Base-by-base conservation (phyloP, 2,888 invertebrate species). In the Leptinotarsa tumamoca region DNA sequence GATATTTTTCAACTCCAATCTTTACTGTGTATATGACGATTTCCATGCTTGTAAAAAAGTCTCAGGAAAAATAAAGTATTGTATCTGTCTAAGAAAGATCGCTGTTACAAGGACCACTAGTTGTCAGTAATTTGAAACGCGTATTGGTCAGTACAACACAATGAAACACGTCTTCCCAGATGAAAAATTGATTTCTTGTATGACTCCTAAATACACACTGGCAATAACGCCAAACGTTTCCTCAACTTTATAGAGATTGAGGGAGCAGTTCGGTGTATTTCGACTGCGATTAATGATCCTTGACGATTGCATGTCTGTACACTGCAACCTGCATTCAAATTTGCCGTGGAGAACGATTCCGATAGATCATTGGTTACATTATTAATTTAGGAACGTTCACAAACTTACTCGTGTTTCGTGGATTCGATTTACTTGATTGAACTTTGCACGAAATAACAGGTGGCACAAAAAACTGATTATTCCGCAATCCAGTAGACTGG, bases 271-370 rank as follows among this genome's bases (percentile, higher is more conserved):
- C 33, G 63, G 18, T 23, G 69, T 69, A 68, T 51, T 33, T 66
- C 50, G 51, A 68, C 50, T 51, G 68, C 56, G 73, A 73, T 66
- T 73, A 63, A 73, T 73, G 68, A 23, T 18, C 63, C 33, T 33
- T 33, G 73, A 73, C 73, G 61, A 73, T 73, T 73, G 68, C 68
- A 51, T 23, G 50, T 27, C 68, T 68, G 68, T 27, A 68, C 68
- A 52, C n/a, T 54, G 52, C 68, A 68, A 68, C 68, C 54, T 68
- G 50, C 51, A 68, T 68, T 68, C 52, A 68, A 68, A 68, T 68
- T 52, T 49, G 51, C 49, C 27, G 63, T 63, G 17, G 63, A 15
- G n/a, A 63, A 63, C 68, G 68, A 27, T 68, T 23, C 17, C 68
- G 33, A 68, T 52, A n/a, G 17, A 51, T 68, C 52, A 27, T 21